Base-by-base conservation (phyloP, 2,113 vertebrate species). In the Ceyx margarethae region DNA sequence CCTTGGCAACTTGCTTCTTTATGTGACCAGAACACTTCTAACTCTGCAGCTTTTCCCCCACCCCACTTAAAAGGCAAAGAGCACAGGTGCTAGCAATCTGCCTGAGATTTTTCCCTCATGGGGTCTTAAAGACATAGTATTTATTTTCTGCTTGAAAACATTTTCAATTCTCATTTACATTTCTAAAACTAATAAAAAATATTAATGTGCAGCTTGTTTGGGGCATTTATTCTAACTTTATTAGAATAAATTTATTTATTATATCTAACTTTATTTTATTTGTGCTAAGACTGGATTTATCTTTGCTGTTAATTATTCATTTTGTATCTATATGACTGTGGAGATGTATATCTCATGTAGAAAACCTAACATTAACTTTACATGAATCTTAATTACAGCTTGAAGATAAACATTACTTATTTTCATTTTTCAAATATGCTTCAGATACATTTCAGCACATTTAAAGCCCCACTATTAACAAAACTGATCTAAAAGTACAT, bases 361-460 rank as follows among this genome's bases (percentile, higher is more conserved):
- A 73, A 93, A 89, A 69, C 58, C 50, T 48, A 86, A 35, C 19
- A 60, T 78, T 90, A 90, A 84, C 58, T 84, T 91, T 57, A 75
- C 37, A 66, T 1, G 1, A 81, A 89, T 31, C 11, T 6, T 76
- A 95, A 89, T 91, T 84, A 81, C 23, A 76, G 9, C 37, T 45
- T 42, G 37, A 86, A 94, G 85, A 89, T 26, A 95, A 87, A 84
- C 22, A 50, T 71, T 67, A 56, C 9, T 74, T 86, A 57, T 81
- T 89, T 84, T 81, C 4, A 35, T 66, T 95, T 95, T 87, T 73
- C 58, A 91, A 81, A 92, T 62, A 51, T 13, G 8, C 22, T 75
- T 86, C 75, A 87, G 37, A 66, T 66, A 58, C 15, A 84, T 25
- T 88, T 67, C 42, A 90, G 35, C 21, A 58, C 85, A 89, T 81